Conservation (phyloP, 2,113 vertebrate genomes). For the Gobius niger region DNA sequence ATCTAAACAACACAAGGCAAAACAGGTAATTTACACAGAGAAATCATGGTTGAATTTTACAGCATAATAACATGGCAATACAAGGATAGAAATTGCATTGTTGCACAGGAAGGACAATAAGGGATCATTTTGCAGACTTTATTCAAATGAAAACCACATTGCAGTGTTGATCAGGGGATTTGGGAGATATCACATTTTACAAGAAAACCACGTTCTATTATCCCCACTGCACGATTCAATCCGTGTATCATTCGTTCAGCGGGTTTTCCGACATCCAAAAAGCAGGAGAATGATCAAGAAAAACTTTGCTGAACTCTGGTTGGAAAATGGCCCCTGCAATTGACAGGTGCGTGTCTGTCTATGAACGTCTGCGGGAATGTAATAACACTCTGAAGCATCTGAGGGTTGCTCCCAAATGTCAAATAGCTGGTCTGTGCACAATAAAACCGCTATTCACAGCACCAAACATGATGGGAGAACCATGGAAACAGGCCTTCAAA, state of each 20-base stretch:
- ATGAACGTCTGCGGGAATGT: conserved; percentile 17
- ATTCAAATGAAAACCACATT: too few relatives aligned
- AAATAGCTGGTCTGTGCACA: conserved; percentile 48
- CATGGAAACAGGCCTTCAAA: too few relatives aligned
- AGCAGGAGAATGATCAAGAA: background rate
- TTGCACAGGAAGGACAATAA: too few relatives aligned
- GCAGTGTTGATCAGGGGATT: too few relatives aligned
- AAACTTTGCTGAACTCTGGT: conserved; percentile 12
- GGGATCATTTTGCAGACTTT: too few relatives aligned
- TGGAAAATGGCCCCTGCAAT: conserved; percentile 36
- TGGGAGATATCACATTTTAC: background rate
- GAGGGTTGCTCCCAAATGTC: conserved; percentile 28
- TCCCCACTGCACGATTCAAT: background rate
- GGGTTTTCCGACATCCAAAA: conserved; percentile 4
- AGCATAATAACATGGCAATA: too few relatives aligned
- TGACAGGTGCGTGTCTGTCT: conserved; percentile 28
- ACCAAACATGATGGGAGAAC: background rate
- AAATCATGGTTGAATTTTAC: too few relatives aligned
- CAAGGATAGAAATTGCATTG: too few relatives aligned
- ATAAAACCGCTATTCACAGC: background rate
- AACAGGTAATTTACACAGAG: too few relatives aligned
- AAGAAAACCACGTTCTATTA: conserved; percentile 11
- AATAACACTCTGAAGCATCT: conserved; percentile 28
- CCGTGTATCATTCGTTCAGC: background rate
- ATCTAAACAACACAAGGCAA: too few relatives aligned